Base-by-base conservation (phyloP, 2,888 invertebrate genomes). In the Trichogramma dendrolimi region DNA sequence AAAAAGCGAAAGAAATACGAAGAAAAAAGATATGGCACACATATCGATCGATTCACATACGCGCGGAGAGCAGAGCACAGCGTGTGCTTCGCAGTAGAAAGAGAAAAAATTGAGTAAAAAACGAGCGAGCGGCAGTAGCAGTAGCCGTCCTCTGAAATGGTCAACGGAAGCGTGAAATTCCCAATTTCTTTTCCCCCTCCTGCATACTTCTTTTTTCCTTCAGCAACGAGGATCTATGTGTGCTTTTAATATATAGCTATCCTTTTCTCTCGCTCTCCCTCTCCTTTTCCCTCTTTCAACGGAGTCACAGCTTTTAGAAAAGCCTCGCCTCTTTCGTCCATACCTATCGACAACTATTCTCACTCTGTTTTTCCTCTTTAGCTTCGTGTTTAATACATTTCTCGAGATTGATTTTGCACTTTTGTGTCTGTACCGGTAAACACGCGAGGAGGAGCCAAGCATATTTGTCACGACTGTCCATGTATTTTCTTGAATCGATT, bases 121-220 rank as follows among this genome's bases (percentile, higher is more conserved):
- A 58, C 27, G 54, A 50, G 52, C 14, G 48, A 54, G 27, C 27
- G 27, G 27, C 27, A 27, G 27, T 27, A 27, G 27, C 27, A 27
- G 27, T 27, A 27, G 50, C 10, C 42, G 48, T 14, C 39, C 14
- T 67, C 66, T 67, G 67, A 68, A 73, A 71, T 72, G 71, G 72
- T 71, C 73, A 76, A 75, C 71, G 73, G 74, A 72, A 76, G 75
- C 76, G 76, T 76, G 75, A 76, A 76, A 76, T 76, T 76, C 73
- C 72, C 75, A 76, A 75, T 76, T 76, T 73, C 76, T 75, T 74
- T 73, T 72, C 71, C 71, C 71, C 68, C 69, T 68, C 62, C n/a
- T 53, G 60, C 62, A 44, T 51, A 41, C 50, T 49, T 69, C 59
- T 27, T 27, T 27, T 27, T 27, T 27, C 27, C 27, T 50, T 14